Conservation (phyloP, 2,797 vertebrate genomes). For the Eulemur coronatus region DNA sequence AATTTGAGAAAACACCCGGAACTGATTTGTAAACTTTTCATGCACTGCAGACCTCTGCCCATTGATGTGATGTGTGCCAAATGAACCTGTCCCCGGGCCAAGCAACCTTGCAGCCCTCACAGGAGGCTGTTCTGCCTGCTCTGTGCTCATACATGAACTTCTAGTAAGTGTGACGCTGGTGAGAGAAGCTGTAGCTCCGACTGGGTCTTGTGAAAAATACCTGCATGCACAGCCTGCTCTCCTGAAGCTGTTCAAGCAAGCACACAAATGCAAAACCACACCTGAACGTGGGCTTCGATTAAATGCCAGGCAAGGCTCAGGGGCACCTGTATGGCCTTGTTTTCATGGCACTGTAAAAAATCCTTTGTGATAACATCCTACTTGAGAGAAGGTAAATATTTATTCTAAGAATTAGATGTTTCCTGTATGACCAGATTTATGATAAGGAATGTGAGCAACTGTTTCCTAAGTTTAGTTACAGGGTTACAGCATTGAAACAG, state of each 20-base stretch:
- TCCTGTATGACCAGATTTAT: conserved; percentile 62
- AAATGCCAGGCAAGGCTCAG: background rate
- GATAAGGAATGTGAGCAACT: conserved; percentile 31
- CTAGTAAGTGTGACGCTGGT: background rate
- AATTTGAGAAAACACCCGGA: background rate
- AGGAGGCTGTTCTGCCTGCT: background rate
- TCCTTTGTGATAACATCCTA: conserved; percentile 37
- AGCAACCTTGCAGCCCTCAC: background rate
- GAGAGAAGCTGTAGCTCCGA: background rate
- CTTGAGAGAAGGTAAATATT: conserved; percentile 57
- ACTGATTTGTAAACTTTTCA: background rate
- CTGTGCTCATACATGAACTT: accelerated
- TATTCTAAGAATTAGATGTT: conserved; percentile 57
- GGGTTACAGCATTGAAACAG: conserved; percentile 27
- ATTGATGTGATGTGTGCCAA: background rate
- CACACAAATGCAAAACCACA: background rate
- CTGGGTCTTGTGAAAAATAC: background rate
- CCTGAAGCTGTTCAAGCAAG: background rate
- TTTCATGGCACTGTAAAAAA: background rate
- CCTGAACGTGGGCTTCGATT: background rate
- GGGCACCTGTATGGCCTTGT: background rate
- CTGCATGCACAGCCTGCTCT: background rate
- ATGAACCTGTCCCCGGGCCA: background rate
- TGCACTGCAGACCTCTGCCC: background rate
- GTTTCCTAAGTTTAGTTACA: conserved; percentile 34